Base-by-base conservation (phyloP, 1,140 invertebrate genomes). In the Rhyacophila brunnea region DNA sequence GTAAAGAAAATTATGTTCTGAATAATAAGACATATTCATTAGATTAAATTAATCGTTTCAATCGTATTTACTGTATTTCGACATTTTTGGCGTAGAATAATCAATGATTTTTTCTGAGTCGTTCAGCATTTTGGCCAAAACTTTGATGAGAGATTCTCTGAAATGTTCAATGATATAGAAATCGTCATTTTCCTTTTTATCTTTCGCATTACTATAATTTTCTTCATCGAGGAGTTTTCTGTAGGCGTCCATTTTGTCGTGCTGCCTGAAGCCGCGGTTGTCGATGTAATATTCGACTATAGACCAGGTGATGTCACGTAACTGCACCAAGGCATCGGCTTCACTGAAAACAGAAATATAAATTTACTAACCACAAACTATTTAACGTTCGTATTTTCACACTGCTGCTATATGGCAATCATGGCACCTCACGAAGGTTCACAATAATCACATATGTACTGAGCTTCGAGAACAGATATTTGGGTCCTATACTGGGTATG, bases 261-360 rank as follows among this genome's bases (percentile, higher is more conserved):
- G n/a, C n/a, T n/a, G n/a, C 18, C 36, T 15, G 13, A 60, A 65
- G 1, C 63, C 60, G 62, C 80, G 68, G 17, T 77, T 76, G 44
- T 80, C 70, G 14, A 83, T 73, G 61, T 79, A 75, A 62, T 80
- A 83, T 3, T 79, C 48, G 5, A 81, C 71, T n/a, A 81, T 65
- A 1, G 61, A 65, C 80, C 81, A 82, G 13, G 85, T 64, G 58
- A 78, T 71, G 53, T 78, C 70, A 19, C 80, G 73, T 1, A 79
- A 72, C 54, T 74, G 65, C 6, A 82, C 35, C 5, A 86, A 56
- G 1, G 68, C n/a, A 3, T 73, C 60, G 1, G 76, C 75, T 61
- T 77, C 69, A 17, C 80, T 81, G 38, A 3, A 18, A 71, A 20
- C 71, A 74, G 60, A 60, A 71, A 66, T 62, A 51, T 48, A 23